Evolutionary conservation across 23 tunicate species (phyloP).

Genomic region (Halocynthia roretzi): DNA sequence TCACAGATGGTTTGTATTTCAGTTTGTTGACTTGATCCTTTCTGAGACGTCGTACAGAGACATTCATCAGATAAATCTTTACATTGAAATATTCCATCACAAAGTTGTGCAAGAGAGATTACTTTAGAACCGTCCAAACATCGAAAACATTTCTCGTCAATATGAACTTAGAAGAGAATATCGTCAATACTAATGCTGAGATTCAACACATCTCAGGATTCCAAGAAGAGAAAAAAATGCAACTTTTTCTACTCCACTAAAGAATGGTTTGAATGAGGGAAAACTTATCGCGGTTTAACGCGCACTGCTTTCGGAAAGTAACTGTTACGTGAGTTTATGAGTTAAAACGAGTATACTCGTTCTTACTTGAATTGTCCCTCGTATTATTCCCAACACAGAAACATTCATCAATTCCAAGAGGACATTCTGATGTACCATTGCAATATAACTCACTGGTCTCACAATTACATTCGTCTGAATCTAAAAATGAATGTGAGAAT

Average conservation of each 20-base stretch:
- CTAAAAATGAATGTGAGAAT: neutral
- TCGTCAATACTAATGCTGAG: neutral
- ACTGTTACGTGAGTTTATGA: too few relatives aligned
- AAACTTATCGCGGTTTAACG: too few relatives aligned
- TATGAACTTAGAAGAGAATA: neutral
- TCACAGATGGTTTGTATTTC: too few relatives aligned
- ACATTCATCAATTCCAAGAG: conserved; percentile 11
- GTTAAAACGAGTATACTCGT: too few relatives aligned
- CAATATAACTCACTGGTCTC: neutral
- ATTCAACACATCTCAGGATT: too few relatives aligned
- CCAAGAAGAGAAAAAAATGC: too few relatives aligned
- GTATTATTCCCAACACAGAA: neutral
- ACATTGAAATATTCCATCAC: conserved; percentile 13
- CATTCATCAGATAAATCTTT: conserved; percentile 18
- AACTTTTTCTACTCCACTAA: too few relatives aligned
- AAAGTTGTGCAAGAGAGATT: conserved; percentile 6
- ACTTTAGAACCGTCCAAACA: conserved; percentile 21
- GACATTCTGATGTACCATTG: conserved; percentile 1
- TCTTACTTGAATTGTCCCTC: conserved; percentile 1
- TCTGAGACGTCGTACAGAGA: neutral
- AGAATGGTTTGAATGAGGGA: too few relatives aligned
- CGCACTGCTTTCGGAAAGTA: too few relatives aligned
- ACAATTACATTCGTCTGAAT: conserved; percentile 11
- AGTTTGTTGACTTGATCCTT: too few relatives aligned
- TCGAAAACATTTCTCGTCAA: conserved; percentile 22